Evolutionary conservation across 1,140 invertebrate genomes (phyloP).

Genomic region (Odontomachus brunneus): DNA sequence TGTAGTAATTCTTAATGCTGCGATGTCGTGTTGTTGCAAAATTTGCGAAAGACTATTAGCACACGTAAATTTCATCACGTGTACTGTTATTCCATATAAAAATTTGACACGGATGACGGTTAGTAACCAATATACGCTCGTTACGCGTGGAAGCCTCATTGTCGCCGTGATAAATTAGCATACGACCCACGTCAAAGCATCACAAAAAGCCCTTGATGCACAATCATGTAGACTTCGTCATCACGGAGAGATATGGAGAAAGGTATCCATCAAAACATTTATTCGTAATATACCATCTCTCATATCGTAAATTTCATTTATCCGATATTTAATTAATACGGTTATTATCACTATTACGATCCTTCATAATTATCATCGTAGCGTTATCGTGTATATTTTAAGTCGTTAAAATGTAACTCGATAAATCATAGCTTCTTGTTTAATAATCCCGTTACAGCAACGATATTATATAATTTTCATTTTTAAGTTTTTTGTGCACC

Average conservation of each 20-base stretch:
- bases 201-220: constrained; percentile 71
- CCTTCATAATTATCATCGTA: constrained; percentile 38
- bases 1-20: neutral
- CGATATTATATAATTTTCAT: neutral
- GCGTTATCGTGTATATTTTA: constrained; percentile 24
- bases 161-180: constrained; percentile 76
- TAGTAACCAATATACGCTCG: constrained; percentile 75
- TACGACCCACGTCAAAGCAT: constrained; percentile 73
- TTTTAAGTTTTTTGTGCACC: neutral
- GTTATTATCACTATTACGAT: constrained; percentile 17
- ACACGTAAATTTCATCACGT: constrained; percentile 35
- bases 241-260: constrained; percentile 53
- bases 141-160: constrained; percentile 72
- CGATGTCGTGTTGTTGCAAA: constrained; percentile 7
- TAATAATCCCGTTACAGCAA: neutral
- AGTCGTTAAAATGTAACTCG: constrained; percentile 30
- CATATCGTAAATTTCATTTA: constrained; percentile 46
- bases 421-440: constrained; percentile 22
- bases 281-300: constrained; percentile 55
- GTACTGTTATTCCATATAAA: constrained; percentile 57
- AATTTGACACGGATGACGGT: constrained; percentile 69
- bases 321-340: constrained; percentile 44
- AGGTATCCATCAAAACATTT: constrained; percentile 50
- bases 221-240: constrained; percentile 70
- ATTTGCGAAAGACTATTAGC: constrained; percentile 27